Percentiles rank a stretch among this genome's conserved stretches.
These are phyloP conservation scores for Aphidius colemani DNA, from an alignment of 2,888 invertebrate genomes.

Conservation along the genomic window DNA sequence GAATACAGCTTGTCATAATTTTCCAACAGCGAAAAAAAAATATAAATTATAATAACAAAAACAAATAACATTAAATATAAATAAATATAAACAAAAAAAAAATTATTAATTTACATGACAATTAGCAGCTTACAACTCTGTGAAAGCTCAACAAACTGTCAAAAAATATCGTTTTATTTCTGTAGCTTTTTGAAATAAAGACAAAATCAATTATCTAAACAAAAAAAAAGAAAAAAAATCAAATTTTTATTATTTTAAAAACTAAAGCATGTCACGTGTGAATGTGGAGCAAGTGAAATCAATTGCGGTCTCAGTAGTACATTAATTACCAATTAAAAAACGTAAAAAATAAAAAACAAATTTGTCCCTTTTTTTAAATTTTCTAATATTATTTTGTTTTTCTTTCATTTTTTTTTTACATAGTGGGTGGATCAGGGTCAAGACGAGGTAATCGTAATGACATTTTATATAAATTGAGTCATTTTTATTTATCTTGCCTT, in stretches of 20 bases:
- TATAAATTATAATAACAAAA: too few relatives aligned
- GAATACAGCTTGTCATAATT: too few relatives aligned
- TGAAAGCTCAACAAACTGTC: too few relatives aligned
- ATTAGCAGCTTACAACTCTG: too few relatives aligned
- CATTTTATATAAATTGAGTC: conserved; percentile 38
- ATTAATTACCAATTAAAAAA: not conserved
- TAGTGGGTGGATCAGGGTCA: conserved; percentile 74
- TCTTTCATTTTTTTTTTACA: conserved; percentile 47
- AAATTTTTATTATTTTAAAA: conserved; percentile 20
- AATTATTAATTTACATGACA: too few relatives aligned
- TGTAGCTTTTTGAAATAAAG: conserved; percentile 34
- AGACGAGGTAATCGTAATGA: conserved; percentile 66
- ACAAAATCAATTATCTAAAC: conserved; percentile 18
- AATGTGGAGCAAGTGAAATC: conserved; percentile 21
- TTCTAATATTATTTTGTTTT: conserved; percentile 20
- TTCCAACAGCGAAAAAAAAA: too few relatives aligned
- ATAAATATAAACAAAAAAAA: too few relatives aligned
- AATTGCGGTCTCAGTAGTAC: not conserved
- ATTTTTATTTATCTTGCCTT: conserved; percentile 23
- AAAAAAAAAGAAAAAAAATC: conserved; percentile 21
- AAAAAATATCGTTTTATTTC: conserved; percentile 5
- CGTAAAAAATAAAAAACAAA: not conserved
- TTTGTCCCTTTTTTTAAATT: conserved; percentile 19
- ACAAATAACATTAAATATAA: too few relatives aligned
- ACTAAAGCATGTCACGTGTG: conserved; percentile 26